Percentiles rank a stretch among this genome's conserved stretches.
Conservation (phyloP, 2,113 vertebrate species). For the Larimichthys polyactis region DNA sequence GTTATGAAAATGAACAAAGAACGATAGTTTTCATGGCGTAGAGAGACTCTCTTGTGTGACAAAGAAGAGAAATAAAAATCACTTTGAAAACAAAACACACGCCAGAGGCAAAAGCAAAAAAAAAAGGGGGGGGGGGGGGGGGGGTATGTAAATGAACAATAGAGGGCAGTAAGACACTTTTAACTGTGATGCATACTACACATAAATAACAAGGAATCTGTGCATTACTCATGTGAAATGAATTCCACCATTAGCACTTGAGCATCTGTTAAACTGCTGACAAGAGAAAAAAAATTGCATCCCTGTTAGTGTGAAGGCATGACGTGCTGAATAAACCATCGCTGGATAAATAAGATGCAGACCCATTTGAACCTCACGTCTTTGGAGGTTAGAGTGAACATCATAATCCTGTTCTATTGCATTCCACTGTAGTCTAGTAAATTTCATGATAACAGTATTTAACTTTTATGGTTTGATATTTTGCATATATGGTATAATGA, state of each 20-base stretch:
- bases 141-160: slow-evolving; percentile 21
- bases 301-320: neutral
- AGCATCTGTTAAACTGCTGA: neutral
- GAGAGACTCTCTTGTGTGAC: slow-evolving; percentile 26
- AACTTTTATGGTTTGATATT: neutral
- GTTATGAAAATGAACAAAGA: slow-evolving; percentile 50
- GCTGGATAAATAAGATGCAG: slow-evolving; percentile 1
- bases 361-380: neutral
- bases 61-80: neutral
- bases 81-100: slow-evolving; percentile 43
- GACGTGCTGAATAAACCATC: neutral
- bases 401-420: neutral
- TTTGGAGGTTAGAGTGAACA: neutral
- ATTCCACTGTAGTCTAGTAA: neutral
- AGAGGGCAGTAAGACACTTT: slow-evolving; percentile 27
- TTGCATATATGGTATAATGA: neutral
- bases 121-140: neutral
- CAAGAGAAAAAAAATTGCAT: neutral
- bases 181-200: neutral
- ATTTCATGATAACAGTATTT: neutral
- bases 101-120: slow-evolving; percentile 12
- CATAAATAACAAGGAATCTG: neutral
- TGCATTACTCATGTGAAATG: neutral
- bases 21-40: slow-evolving; percentile 12
- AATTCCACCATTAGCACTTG: neutral